Evolutionary conservation across 2,888 invertebrate species (phyloP).

Genomic region (Steinernema carpocapsae): DNA sequence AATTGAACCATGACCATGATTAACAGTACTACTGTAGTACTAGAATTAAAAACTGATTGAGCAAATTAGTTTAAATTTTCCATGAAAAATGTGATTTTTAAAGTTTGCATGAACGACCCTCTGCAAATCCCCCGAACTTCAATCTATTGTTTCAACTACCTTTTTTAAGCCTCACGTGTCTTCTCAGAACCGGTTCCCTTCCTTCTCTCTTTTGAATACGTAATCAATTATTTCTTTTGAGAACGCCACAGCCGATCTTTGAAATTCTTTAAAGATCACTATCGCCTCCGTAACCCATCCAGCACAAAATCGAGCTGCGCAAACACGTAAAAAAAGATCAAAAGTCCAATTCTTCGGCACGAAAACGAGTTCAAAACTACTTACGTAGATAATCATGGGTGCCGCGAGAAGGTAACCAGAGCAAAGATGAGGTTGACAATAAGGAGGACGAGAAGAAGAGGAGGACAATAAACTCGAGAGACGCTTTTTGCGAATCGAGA

Average conservation of each 20-base stretch:
- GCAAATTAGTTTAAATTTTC: too few species aligned
- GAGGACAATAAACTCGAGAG: constrained; percentile 7
- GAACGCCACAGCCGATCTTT: constrained; percentile 25
- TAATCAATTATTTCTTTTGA: constrained; percentile 4
- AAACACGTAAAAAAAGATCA: constrained; percentile 10
- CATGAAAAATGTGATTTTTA: too few species aligned
- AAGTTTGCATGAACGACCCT: too few species aligned
- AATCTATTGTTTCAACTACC: neutral
- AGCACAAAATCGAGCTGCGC: constrained; percentile 1
- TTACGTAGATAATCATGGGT: constrained; percentile 29
- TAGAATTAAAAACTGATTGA: too few species aligned
- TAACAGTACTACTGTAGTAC: too few species aligned
- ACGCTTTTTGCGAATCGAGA: too few species aligned
- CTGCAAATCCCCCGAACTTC: too few species aligned
- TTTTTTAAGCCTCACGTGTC: constrained; percentile 10
- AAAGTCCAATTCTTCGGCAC: neutral
- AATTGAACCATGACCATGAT: too few species aligned
- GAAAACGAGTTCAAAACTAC: neutral
- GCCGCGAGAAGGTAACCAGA: neutral
- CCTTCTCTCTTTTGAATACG: neutral
- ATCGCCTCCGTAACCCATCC: neutral
- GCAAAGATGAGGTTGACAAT: neutral
- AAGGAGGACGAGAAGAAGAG: neutral
- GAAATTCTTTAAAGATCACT: constrained; percentile 26
- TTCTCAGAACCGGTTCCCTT: neutral